Evolutionary conservation across 1,140 invertebrate species (phyloP), one percentile per base, ranked within the genome.

Genomic region (Panagrolaimus sp.): DNA sequence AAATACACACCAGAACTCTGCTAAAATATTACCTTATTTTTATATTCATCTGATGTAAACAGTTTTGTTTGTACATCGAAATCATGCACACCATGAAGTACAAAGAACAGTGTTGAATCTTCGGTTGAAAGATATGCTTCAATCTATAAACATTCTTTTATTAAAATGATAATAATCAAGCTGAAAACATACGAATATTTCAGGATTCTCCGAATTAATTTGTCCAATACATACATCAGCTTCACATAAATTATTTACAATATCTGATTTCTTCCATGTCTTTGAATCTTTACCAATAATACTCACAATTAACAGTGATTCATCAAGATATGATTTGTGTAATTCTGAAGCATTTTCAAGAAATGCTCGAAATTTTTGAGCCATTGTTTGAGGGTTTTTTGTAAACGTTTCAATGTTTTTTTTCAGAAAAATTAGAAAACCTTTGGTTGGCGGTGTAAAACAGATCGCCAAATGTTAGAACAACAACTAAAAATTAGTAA

Each of bases 201-300:
- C 20, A 57, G 20, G 20, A 8, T 57, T 27, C 4, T 57, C n/a
- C 4, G 20, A 20, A 27, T 5, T 3, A 25, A 57, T 27, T 13
- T 20, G 51, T 57, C 51, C 51, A 2, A 11, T n/a, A 8, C 20
- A 57, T 11, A 16, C 51, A 20, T 27, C 14, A 20, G 20, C 9
- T 20, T 11, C 11, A 57, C 20, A 20, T 25, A 57, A 20, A 57
- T 20, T 27, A 20, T 57, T 57, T 11, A 57, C 11, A n/a, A 57
- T 57, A 27, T 57, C 51, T 11, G 27, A 20, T 27, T 57, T 57
- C n/a, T 57, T 57, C 51, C 51, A 57, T 20, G 20, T 20, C 51
- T 57, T 57, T 11, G 51, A 57, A 57, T 57, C 51, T 20, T 57
- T 57, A 11, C 51, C 51, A 57, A 57, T 57, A 16, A 57, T 57